Evolutionary conservation across 2,113 vertebrate species (phyloP).

Genomic region (Ammodramus savannarum): DNA sequence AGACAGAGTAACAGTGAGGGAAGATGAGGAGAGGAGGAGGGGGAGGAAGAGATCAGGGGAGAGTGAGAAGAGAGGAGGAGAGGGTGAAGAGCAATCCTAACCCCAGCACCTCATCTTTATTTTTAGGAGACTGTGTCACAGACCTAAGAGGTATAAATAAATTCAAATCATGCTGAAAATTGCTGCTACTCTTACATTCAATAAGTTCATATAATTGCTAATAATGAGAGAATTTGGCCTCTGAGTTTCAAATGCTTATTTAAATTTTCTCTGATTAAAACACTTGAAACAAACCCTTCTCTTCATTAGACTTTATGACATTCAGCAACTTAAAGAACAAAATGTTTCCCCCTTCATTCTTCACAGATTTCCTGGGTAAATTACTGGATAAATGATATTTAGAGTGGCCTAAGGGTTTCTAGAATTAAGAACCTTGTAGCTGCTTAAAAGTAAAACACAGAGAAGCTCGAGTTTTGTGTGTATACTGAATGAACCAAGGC

Average conservation of each 20-base stretch:
- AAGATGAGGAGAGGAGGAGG: neutral
- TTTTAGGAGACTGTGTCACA: accelerated
- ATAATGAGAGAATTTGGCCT: neutral
- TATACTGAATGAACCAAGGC: neutral
- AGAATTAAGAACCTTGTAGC: neutral
- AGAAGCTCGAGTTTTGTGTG: neutral
- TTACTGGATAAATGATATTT: neutral
- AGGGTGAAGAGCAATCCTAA: neutral
- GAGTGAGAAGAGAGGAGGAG: neutral
- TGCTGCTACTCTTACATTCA: neutral
- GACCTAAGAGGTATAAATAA: neutral
- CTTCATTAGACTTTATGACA: neutral
- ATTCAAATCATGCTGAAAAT: neutral
- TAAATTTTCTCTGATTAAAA: neutral
- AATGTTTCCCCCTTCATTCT: neutral
- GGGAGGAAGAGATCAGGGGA: neutral
- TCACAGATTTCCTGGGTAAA: neutral
- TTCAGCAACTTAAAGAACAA: neutral
- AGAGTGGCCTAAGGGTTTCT: neutral
- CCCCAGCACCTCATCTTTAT: neutral
- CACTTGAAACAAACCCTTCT: neutral
- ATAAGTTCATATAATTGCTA: neutral
- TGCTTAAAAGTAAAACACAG: neutral
- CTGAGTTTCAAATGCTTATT: neutral
- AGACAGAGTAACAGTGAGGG: neutral